Evolutionary conservation across 1,140 invertebrate species (phyloP).

Genomic region (Bombus turneri): DNA sequence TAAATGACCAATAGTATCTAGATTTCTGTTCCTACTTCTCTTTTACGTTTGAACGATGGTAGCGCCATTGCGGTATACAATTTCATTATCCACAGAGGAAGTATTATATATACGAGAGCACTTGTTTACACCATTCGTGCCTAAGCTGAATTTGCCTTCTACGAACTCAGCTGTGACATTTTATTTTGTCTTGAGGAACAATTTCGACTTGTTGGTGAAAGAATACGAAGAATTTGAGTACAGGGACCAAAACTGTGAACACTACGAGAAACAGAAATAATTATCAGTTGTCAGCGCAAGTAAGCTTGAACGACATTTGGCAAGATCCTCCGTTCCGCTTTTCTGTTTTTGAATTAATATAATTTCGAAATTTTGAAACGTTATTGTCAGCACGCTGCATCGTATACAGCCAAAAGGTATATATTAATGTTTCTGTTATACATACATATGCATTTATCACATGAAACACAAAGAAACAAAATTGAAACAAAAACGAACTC

Average conservation of each 20-base stretch:
- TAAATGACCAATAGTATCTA: background rate
- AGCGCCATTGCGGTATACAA: background rate
- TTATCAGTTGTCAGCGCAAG: background rate
- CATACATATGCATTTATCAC: background rate
- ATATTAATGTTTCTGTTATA: background rate
- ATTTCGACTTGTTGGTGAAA: background rate
- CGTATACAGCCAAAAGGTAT: background rate
- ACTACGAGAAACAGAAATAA: background rate
- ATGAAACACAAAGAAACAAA: background rate
- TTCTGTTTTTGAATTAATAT: background rate
- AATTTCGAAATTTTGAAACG: background rate
- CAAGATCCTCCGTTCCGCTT: background rate
- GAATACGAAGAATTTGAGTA: background rate
- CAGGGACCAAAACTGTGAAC: background rate
- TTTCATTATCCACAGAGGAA: background rate
- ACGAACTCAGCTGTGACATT: background rate
- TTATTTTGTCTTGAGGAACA: background rate
- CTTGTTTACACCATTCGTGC: background rate
- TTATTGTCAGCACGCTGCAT: background rate
- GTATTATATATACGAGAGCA: background rate
- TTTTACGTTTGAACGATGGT: background rate
- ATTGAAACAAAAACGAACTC: background rate
- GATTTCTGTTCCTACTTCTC: background rate
- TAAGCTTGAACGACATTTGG: background rate
- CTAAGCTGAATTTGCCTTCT: rapidly evolving